Conservation (phyloP, 1,140 invertebrate species). For the Papilio xuthus region DNA sequence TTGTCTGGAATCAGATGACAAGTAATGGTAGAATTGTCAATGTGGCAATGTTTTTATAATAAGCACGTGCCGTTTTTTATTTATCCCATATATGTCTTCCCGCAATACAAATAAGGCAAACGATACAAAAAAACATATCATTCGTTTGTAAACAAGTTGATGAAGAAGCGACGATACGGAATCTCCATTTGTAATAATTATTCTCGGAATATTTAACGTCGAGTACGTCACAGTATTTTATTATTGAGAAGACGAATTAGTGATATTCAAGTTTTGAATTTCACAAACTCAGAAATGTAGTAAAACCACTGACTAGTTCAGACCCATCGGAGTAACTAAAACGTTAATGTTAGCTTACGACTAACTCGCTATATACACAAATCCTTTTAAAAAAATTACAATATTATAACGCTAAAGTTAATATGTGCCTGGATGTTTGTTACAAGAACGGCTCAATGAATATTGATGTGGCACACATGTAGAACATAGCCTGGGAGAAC, state of each 20-base stretch:
- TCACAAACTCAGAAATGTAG: too few species aligned
- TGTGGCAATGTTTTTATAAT: not conserved
- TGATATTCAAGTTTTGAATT: not conserved
- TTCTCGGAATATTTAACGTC: not conserved
- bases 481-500: too few species aligned
- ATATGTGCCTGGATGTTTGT: too few species aligned
- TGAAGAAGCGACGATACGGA: not conserved
- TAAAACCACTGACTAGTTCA: too few species aligned
- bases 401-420: too few species aligned
- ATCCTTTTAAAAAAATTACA: not conserved
- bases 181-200: not conserved
- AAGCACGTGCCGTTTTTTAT: constrained; percentile 5
- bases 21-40: not conserved
- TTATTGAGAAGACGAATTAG: not conserved
- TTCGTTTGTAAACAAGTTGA: constrained; percentile 6
- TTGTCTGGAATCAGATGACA: not conserved
- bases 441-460: too few species aligned
- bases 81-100: not conserved
- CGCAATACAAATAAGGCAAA: constrained; percentile 7
- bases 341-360: not conserved
- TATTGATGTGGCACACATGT: too few species aligned
- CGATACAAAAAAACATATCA: constrained; percentile 8
- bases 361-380: not conserved
- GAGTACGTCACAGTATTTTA: not conserved
- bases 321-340: too few species aligned